These are phyloP conservation scores for Herpailurus yagouaroundi DNA, from an alignment of 2,113 vertebrate species.

Conservation along the genomic window DNA sequence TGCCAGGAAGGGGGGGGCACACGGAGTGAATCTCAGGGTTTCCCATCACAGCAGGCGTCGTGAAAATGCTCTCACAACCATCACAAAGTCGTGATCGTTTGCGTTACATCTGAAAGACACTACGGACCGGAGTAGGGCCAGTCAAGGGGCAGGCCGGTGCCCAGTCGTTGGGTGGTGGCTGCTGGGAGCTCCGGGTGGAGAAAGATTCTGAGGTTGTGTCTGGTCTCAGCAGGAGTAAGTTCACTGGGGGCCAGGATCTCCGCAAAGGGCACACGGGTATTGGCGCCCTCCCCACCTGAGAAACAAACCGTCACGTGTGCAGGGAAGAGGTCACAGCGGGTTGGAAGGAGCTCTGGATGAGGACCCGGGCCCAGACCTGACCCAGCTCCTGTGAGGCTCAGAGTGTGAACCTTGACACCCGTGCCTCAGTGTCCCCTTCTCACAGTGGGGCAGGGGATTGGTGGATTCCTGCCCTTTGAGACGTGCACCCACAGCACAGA, in stretches of 20 bases:
- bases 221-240: fast-evolving
- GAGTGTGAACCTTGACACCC: fast-evolving
- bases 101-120: background rate
- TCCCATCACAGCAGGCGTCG: fast-evolving
- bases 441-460: fast-evolving
- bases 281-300: too few relatives aligned
- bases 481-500: fast-evolving
- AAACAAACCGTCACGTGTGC: fast-evolving
- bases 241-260: background rate
- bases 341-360: too few relatives aligned
- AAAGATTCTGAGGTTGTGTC: background rate
- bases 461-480: background rate
- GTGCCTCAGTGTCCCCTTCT: background rate
- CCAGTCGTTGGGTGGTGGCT: fast-evolving
- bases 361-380: background rate
- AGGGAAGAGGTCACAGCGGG: background rate
- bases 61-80: fast-evolving
- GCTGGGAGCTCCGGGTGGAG: fast-evolving
- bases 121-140: fast-evolving
- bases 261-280: fast-evolving
- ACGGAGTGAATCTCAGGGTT: fast-evolving
- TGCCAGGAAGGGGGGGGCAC: fast-evolving
- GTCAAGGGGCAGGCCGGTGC: fast-evolving
- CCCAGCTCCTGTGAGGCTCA: background rate
- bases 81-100: fast-evolving